A percentile compares a stretch with the other conserved stretches of the same genome.
phyloP scores from a whole-genome alignment of 35 echinoderm and acorn worm species.

The Hemicentrotus pulcherrimus region DNA sequence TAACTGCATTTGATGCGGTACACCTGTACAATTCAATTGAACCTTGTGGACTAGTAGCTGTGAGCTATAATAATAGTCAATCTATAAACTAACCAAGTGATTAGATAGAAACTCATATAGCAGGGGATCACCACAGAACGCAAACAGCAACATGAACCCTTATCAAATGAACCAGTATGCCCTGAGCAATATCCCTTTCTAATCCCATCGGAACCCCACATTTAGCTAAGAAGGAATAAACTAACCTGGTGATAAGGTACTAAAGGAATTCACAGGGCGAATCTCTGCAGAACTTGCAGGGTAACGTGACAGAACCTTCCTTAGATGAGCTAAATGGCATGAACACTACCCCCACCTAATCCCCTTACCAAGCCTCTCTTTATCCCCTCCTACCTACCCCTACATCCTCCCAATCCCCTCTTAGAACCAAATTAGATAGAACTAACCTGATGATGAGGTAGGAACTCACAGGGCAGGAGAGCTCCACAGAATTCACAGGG shows the following conservation, averaged over 20 bases:
- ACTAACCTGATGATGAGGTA: slow-evolving; percentile 59
- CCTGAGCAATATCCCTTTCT: too few relatives aligned
- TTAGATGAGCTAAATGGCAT: background rate
- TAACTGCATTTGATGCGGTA: too few relatives aligned
- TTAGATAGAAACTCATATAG: too few relatives aligned
- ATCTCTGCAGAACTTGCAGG: slow-evolving; percentile 55
- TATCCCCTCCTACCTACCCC: too few relatives aligned
- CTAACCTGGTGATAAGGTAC: slow-evolving; percentile 55
- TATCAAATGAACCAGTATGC: background rate
- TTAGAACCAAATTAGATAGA: background rate
- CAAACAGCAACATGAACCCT: slow-evolving; percentile 59
- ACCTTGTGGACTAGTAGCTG: too few relatives aligned
- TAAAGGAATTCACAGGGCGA: background rate
- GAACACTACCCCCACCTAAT: background rate
- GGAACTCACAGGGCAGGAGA: slow-evolving; percentile 17
- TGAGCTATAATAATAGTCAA: too few relatives aligned
- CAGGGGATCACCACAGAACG: slow-evolving; percentile 14
- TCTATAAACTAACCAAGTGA: too few relatives aligned
- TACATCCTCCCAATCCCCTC: too few relatives aligned
- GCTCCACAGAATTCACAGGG: slow-evolving; percentile 67
- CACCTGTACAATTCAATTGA: too few relatives aligned
- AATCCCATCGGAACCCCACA: too few relatives aligned
- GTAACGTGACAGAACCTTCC: slow-evolving; percentile 47
- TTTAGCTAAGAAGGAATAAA: background rate
- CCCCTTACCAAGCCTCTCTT: too few relatives aligned